phyloP scores from a whole-genome alignment of 1,140 invertebrate genomes.

The Riptortus pedestris region DNA sequence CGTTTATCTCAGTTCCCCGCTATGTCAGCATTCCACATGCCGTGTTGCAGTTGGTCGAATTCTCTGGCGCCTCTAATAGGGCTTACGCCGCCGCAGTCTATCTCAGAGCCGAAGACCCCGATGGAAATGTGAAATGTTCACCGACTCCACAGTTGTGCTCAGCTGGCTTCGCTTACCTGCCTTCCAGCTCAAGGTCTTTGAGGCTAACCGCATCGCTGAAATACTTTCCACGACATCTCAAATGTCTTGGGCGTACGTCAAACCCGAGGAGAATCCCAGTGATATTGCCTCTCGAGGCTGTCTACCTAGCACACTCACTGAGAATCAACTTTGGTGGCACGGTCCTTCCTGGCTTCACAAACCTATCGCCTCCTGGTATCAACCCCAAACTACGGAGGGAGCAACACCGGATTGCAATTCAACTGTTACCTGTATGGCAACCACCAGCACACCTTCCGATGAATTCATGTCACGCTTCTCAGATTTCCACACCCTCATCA shows the following conservation, averaged over 20 bases:
- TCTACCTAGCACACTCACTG: conserved; percentile 29
- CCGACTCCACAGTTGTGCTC: conserved; percentile 34
- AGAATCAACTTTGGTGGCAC: conserved; percentile 36
- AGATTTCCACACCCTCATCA: neutral
- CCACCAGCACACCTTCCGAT: neutral
- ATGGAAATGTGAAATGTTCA: conserved; percentile 28
- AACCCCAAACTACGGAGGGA: neutral
- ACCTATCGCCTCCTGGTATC: neutral
- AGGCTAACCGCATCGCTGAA: neutral
- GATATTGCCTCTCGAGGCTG: conserved; percentile 38
- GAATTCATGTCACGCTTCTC: neutral
- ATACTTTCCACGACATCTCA: neutral
- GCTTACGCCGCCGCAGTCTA: conserved; percentile 33
- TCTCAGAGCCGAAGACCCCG: conserved; percentile 24
- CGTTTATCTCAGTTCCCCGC: neutral
- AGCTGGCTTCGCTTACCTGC: conserved; percentile 31
- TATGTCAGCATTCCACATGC: too few relatives aligned
- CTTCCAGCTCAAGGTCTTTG: conserved; percentile 28
- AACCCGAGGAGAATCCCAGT: conserved; percentile 36
- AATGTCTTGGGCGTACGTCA: conserved; percentile 27
- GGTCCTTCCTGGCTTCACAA: conserved; percentile 31
- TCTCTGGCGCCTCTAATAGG: conserved; percentile 32
- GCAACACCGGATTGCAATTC: neutral
- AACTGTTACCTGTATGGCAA: neutral
- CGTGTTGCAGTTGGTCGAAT: conserved; percentile 32